Evolutionary conservation across 2,797 vertebrate species (phyloP), one percentile per base, ranked within the genome.

Genomic region (Sphaeramia orbicularis): DNA sequence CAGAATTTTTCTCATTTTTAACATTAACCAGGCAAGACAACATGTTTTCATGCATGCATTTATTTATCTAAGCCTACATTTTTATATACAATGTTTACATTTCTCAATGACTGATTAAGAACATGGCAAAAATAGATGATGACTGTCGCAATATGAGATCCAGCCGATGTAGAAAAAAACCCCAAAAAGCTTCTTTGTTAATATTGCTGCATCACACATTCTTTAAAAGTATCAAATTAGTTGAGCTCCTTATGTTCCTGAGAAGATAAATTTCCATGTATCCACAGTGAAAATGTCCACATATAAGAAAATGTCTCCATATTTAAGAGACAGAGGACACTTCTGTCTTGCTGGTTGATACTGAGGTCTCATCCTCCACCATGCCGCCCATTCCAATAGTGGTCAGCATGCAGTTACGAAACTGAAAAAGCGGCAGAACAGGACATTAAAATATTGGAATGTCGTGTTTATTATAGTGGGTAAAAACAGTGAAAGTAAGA

Each of bases 391-490:
- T 95, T 63, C 95, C 94, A 0, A 95, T 80, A 0, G 94, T 92
- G 58, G 83, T 84, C 71, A 96, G 76, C 94, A 95, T 96, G 89
- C 95, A 95, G 41, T 92, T 94, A 86, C 92, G 92, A 89, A 96
- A 95, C 95, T 95, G 82, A 43, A 57, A 68, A 24, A 71, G 24
- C n/a, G 9, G 7, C 7, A 78, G 62, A 74, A 30, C 11, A 12
- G 41, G 13, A 57, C 37, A 44, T 4, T 71, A 35, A 64, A 35
- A 45, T 16, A n/a, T n/a, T n/a, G n/a, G n/a, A n/a, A n/a, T n/a
- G n/a, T 2, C 3, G n/a, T 0, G 3, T 12, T 13, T 14, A n/a
- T 38, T n/a, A n/a, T 24, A 36, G 3, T 9, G 18, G 12, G 16
- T 43, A 18, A 40, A 65, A 44, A 55, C 78, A 4, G 0, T n/a